phyloP scores from a whole-genome alignment of 2,888 invertebrate species.

The Cataglyphis rosenhaueri region DNA sequence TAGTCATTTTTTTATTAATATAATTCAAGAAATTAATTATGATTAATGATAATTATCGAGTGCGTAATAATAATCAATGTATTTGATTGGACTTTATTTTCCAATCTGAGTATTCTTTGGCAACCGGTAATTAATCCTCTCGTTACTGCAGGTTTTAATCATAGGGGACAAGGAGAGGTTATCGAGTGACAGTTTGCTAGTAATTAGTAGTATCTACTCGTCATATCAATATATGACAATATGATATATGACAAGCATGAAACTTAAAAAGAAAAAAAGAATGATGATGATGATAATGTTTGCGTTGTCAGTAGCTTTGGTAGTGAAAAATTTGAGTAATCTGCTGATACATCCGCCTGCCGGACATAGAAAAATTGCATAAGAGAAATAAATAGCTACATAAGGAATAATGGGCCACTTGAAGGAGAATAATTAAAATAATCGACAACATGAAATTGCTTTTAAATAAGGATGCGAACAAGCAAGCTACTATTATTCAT shows the following conservation, averaged over 20 bases:
- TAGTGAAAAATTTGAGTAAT: constrained; percentile 24
- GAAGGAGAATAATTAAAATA: constrained; percentile 25
- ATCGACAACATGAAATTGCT: constrained; percentile 67
- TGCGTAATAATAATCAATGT: constrained; percentile 57
- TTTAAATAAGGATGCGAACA: constrained; percentile 55
- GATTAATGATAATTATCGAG: constrained; percentile 22
- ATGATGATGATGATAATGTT: constrained; percentile 59
- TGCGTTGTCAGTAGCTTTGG: constrained; percentile 54
- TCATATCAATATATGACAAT: neutral
- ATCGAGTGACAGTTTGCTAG: constrained; percentile 40
- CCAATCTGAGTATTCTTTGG: constrained; percentile 57
- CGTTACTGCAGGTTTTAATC: constrained; percentile 35
- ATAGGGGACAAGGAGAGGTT: constrained; percentile 15
- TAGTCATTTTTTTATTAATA: neutral
- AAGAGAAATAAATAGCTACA: constrained; percentile 37
- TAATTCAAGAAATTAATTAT: constrained; percentile 20
- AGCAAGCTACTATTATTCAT: constrained; percentile 34
- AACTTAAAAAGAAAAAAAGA: constrained; percentile 20
- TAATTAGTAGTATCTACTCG: constrained; percentile 59
- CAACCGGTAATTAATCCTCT: constrained; percentile 58
- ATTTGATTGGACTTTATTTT: constrained; percentile 57
- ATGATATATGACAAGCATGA: constrained; percentile 34
- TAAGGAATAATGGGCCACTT: constrained; percentile 53
- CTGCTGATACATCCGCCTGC: constrained; percentile 34
- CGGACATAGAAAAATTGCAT: constrained; percentile 50